Evolutionary conservation across 2,113 vertebrate genomes (phyloP), one percentile per base, ranked within the genome.

Genomic region (Columba livia): DNA sequence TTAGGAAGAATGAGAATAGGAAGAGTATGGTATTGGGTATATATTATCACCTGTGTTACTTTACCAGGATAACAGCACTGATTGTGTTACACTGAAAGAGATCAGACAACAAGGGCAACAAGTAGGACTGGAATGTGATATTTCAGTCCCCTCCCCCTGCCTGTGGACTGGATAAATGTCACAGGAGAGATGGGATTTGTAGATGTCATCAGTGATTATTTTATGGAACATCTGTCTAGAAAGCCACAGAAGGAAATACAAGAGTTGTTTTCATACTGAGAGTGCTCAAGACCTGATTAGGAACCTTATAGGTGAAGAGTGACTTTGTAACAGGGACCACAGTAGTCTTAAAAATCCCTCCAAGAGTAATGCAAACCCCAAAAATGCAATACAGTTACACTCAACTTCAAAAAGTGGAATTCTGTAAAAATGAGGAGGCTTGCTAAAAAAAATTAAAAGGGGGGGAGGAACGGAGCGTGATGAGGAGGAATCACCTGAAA

Each of bases 401-500:
- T 60, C 32, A 75, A 23, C 11, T 9, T 64, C 50, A n/a, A 51
- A 50, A 82, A n/a, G 44, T 26, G 5, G 19, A 66, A 65, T 83
- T 83, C 19, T 67, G 16, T 64, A 60, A 87, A 56, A 78, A 28
- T 28, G 5, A 79, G 42, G 26, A 65, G 48, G 29, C 44, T 89
- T 82, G 14, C 48, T 40, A 67, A 75, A 88, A 66, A 74, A 81
- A 80, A 61, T 31, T 40, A 40, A 40, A 93, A 48, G 32, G 11
- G 3, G 5, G 13, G 6, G 6, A 4, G 15, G 20, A 13, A 12
- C 11, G 50, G 32, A 9, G 3, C 3, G 13, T 7, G 5, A 4
- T 9, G 9, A 8, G 31, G 18, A 20, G 24, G 4, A 9, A 47
- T 47, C 44, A 19, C 44, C 36, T 90, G n/a, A 75, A 81, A 66